Evolutionary conservation across 2,113 vertebrate genomes (phyloP).

Genomic region (Pongo pygmaeus): DNA sequence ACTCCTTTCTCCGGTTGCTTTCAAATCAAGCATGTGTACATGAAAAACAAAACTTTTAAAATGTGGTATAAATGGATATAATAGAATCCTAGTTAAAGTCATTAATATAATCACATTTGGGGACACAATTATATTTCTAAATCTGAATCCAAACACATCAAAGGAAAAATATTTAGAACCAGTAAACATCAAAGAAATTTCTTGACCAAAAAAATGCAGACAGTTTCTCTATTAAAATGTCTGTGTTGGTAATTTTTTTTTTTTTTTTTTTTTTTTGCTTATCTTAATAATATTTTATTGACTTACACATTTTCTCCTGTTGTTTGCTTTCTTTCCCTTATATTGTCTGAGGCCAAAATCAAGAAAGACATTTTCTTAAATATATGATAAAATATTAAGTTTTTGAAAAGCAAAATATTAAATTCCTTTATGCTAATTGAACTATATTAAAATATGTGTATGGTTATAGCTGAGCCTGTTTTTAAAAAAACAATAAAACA

Average conservation of each 20-base stretch:
- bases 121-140: background rate
- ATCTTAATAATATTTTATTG: slow-evolving; percentile 60
- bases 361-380: background rate
- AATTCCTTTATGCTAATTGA: background rate
- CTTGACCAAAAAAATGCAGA: background rate
- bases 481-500: slow-evolving; percentile 1
- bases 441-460: background rate
- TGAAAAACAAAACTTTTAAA: background rate
- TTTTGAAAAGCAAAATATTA: slow-evolving; percentile 13
- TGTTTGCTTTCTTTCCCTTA: slow-evolving; percentile 28
- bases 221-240: background rate
- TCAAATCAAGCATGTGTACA: background rate
- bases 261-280: background rate
- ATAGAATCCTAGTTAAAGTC: background rate
- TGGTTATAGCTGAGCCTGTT: background rate
- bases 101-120: background rate
- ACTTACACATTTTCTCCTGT: slow-evolving; percentile 45
- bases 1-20: background rate
- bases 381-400: slow-evolving; percentile 17
- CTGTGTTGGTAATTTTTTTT: background rate
- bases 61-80: background rate
- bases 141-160: slow-evolving; percentile 4
- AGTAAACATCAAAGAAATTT: background rate
- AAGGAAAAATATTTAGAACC: background rate
- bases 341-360: background rate